These are phyloP conservation scores for Stenotaenia linearis DNA, from an alignment of 2,888 invertebrate genomes.

Conservation along the genomic window DNA sequence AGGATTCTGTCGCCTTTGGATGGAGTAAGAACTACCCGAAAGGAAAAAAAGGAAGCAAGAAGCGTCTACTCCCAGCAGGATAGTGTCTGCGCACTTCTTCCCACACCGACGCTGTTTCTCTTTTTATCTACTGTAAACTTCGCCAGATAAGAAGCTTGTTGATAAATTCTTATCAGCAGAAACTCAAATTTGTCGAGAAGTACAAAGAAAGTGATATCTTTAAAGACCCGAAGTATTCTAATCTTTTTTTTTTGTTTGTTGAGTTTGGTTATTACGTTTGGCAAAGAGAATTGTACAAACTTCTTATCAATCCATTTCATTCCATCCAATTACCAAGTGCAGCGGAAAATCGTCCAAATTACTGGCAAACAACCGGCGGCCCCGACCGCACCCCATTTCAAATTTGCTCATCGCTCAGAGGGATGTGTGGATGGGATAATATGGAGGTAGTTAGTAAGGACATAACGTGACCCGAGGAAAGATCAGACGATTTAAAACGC, in stretches of 20 bases:
- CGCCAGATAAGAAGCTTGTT: background rate
- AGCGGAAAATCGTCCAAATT: background rate
- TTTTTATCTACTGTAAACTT: background rate
- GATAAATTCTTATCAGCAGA: background rate
- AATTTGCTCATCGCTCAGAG: background rate
- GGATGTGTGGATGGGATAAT: too few relatives aligned
- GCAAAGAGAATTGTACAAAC: background rate
- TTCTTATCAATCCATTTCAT: constrained; percentile 2
- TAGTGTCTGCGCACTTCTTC: background rate
- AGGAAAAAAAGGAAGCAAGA: background rate
- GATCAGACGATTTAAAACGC: too few relatives aligned
- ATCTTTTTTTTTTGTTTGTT: background rate
- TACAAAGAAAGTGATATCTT: background rate
- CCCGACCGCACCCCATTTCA: background rate
- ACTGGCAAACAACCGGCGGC: background rate
- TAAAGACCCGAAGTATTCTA: background rate
- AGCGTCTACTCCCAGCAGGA: background rate
- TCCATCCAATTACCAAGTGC: background rate
- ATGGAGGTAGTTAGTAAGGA: too few relatives aligned
- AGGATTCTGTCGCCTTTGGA: constrained; percentile 3
- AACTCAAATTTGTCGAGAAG: background rate
- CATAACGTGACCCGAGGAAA: too few relatives aligned
- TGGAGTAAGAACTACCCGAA: background rate
- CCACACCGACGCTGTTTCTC: background rate
- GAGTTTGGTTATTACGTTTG: background rate